These are phyloP conservation scores for Conger conger DNA, from an alignment of 2,113 vertebrate species.

Conservation along the genomic window DNA sequence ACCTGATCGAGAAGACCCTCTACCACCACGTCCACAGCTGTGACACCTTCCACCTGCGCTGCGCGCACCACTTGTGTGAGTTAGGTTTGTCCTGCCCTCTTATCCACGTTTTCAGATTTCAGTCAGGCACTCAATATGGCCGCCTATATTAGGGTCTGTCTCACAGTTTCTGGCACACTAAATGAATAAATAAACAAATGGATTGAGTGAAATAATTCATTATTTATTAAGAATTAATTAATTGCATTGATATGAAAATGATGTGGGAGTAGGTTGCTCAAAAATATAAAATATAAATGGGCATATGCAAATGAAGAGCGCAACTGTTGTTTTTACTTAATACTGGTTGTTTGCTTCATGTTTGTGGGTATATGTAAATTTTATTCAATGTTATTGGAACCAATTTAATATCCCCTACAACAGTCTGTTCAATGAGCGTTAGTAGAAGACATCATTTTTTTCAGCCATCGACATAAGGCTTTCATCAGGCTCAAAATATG, in stretches of 20 bases:
- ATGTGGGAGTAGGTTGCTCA: not conserved
- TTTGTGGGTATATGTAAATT: too few relatives aligned
- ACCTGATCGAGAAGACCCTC: constrained; percentile 97
- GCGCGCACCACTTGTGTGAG: constrained; percentile 96
- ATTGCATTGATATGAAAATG: not conserved
- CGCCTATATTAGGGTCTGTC: not conserved
- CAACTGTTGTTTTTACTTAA: not conserved
- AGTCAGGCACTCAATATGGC: too few relatives aligned
- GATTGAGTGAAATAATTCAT: too few relatives aligned
- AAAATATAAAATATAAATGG: not conserved
- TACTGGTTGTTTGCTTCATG: not conserved
- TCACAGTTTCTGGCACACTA: too few relatives aligned
- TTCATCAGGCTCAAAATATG: too few relatives aligned
- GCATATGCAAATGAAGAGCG: not conserved
- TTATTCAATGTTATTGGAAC: too few relatives aligned
- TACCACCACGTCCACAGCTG: constrained; percentile 98
- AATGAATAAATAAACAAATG: too few relatives aligned
- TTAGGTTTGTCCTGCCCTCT: constrained; percentile 23
- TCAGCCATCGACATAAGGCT: too few relatives aligned
- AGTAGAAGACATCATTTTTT: too few relatives aligned
- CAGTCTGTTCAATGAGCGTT: too few relatives aligned
- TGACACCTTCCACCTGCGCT: constrained; percentile 95
- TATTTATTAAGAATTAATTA: too few relatives aligned
- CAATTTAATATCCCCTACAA: too few relatives aligned
- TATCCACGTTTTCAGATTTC: not conserved